Evolutionary conservation across 2,888 invertebrate species (phyloP), one percentile per base, ranked within the genome.

Genomic region (Trimorus sp.): DNA sequence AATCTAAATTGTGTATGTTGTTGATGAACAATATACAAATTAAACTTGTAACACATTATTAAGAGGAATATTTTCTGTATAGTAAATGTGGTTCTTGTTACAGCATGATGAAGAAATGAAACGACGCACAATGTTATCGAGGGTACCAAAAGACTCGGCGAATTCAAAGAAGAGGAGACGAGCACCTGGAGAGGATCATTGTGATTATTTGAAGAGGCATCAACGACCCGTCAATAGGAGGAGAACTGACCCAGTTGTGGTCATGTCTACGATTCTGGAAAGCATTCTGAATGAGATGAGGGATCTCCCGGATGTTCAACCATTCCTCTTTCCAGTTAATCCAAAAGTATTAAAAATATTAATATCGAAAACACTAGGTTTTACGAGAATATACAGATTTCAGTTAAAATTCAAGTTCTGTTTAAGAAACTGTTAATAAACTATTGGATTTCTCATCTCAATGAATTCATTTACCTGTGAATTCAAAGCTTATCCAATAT

Each of bases 221-320:
- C 95, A 94, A 81, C 94, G 96, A 85, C 96, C 97, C 0, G 97
- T 98, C 0, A 98, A 99, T 90, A 93, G 99, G 7, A 93, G 98
- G 0, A 94, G 99, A 53, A 98, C 98, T 0, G 99, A 99, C 93
- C 99, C 99, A 0, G 95, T 98, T 0, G 98, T 99, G 12, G 98
- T 99, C 0, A 92, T 99, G 70, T 97, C 98, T 0, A 97, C 97
- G 0, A 95, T 98, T 84, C 93, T 99, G 54, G 99, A 99, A 89
- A 95, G 95, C 70, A 98, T 99, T 75, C 92, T 98, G 9, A 98
- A 97, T 89, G 97, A 99, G 89, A 95, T 99, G 94, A 93, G 98
- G 59, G 96, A 96, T 87, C 92, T 99, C 91, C 97, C 97, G 0
- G 98, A 98, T 89, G 97, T 97, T 12, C 96, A 97, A 86, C 97